Percentiles rank a stretch among this genome's conserved stretches.
Evolutionary conservation across 2,113 vertebrate genomes (phyloP).

Genomic region (Acinonyx jubatus): DNA sequence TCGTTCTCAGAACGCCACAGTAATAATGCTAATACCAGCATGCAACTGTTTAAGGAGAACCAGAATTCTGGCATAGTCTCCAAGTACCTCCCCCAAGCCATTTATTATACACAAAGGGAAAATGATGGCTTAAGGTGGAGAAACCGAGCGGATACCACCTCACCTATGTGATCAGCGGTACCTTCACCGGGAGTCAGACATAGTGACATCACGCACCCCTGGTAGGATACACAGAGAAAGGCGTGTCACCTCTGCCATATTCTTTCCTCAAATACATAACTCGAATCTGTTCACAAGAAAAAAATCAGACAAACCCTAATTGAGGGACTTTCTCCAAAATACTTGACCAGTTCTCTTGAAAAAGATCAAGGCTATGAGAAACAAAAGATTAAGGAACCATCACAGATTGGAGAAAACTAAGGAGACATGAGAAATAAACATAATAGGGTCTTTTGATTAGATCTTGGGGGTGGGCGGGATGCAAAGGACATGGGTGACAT

Average conservation of each 20-base stretch:
- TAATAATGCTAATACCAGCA: neutral
- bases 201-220: neutral
- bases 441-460: neutral
- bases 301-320: neutral
- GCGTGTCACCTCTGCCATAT: rapidly evolving
- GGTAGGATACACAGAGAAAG: neutral
- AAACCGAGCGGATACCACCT: neutral
- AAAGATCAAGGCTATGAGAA: neutral
- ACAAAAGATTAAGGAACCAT: neutral
- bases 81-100: neutral
- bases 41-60: neutral
- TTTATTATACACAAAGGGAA: neutral
- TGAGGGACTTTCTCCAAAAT: neutral
- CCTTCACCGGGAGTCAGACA: neutral
- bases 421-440: neutral
- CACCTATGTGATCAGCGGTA: neutral
- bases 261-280: neutral
- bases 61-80: neutral
- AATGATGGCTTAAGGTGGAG: neutral
- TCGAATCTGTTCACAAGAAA: neutral
- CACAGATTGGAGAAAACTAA: neutral
- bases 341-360: neutral
- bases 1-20: neutral
- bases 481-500: neutral
- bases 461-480: neutral